Percentiles rank a stretch among this genome's conserved stretches.
phyloP scores from a whole-genome alignment of 2,888 invertebrate genomes.

The Axea sp. region DNA sequence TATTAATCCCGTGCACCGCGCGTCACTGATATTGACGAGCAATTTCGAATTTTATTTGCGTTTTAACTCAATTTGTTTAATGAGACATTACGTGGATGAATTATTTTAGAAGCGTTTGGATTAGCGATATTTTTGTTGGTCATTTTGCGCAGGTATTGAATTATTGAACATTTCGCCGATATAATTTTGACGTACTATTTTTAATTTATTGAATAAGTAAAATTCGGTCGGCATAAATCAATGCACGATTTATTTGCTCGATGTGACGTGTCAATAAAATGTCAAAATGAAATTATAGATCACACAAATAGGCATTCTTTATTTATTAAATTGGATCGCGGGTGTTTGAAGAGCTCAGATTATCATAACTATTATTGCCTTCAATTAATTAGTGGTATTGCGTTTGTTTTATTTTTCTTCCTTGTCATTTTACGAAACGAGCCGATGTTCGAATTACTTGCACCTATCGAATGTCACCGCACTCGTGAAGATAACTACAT shows the following conservation, averaged over 20 bases:
- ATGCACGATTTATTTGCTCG: conserved; percentile 45
- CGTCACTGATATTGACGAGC: conserved; percentile 18
- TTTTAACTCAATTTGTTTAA: conserved; percentile 46
- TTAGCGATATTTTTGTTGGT: conserved; percentile 51
- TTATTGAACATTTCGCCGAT: conserved; percentile 36
- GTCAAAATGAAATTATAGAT: conserved; percentile 39
- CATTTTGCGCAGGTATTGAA: conserved; percentile 34
- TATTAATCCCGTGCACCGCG: conserved; percentile 16
- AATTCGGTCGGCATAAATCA: conserved; percentile 37
- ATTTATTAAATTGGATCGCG: conserved; percentile 20
- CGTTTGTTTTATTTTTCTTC: no score
- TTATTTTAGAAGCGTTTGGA: conserved; percentile 48
- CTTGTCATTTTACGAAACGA: not conserved
- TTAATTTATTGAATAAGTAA: conserved; percentile 50
- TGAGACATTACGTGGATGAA: conserved; percentile 34
- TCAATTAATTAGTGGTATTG: conserved; percentile 1
- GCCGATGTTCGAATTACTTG: conserved; percentile 12
- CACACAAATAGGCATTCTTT: conserved; percentile 31
- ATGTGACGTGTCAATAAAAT: conserved; percentile 40
- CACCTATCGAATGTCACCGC: conserved; percentile 14
- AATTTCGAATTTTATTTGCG: conserved; percentile 35
- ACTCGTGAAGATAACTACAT: conserved; percentile 15
- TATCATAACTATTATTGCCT: conserved; percentile 3
- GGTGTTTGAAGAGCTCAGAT: not conserved
- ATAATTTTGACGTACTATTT: conserved; percentile 49